A percentile compares a stretch with the other conserved stretches of the same genome.
Conservation (phyloP, 2,113 vertebrate species). For the Casuarius casuarius region DNA sequence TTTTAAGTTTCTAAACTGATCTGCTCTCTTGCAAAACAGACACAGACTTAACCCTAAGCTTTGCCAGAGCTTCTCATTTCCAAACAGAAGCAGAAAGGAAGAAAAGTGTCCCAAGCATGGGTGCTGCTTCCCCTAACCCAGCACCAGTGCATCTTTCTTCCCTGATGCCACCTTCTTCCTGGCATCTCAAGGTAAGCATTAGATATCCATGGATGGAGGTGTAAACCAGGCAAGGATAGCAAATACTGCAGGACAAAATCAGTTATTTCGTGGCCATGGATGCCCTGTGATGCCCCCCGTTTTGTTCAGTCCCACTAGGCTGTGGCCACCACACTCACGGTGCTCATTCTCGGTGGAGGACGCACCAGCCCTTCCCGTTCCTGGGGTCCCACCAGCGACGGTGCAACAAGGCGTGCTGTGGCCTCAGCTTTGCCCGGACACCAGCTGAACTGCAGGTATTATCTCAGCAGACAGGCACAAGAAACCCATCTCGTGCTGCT, state of each 20-base stretch:
- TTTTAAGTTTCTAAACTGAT: neutral
- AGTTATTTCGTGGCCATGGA: neutral
- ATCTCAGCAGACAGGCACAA: neutral
- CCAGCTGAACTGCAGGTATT: neutral
- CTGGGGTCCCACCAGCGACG: neutral
- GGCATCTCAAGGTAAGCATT: neutral
- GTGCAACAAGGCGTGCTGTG: neutral
- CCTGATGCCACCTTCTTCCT: neutral
- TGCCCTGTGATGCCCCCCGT: neutral
- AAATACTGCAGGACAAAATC: neutral
- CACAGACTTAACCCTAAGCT: neutral
- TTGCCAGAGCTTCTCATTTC: neutral
- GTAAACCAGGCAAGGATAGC: neutral
- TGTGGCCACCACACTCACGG: neutral
- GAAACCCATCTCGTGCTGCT: neutral
- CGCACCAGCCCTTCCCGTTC: neutral
- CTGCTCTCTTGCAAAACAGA: neutral
- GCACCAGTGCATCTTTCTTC: neutral
- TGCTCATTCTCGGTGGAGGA: neutral
- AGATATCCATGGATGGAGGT: neutral
- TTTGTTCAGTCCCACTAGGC: neutral
- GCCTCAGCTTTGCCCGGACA: neutral
- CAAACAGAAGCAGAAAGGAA: neutral
- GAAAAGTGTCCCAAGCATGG: neutral
- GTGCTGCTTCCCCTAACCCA: neutral